These are phyloP conservation scores for Ectropis grisescens DNA, from an alignment of 1,140 invertebrate species.

Conservation along the genomic window DNA sequence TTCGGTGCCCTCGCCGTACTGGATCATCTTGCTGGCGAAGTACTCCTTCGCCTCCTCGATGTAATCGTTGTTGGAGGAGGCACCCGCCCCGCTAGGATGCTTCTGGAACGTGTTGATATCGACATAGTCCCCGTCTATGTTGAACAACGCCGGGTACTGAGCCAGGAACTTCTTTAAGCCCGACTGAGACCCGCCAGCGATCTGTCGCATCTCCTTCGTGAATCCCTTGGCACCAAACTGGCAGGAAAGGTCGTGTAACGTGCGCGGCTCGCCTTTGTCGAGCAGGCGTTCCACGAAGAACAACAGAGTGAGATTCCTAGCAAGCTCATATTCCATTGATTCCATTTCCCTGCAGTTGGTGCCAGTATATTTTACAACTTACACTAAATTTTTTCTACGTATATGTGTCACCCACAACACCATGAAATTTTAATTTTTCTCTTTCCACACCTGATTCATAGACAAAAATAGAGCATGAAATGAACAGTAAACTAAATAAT, in stretches of 20 bases:
- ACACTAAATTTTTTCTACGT: slow-evolving; percentile 66
- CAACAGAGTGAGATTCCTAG: slow-evolving; percentile 93
- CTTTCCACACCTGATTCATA: slow-evolving; percentile 36
- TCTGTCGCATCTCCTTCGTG: slow-evolving; percentile 95
- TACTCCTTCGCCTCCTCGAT: slow-evolving; percentile 94
- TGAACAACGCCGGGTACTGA: slow-evolving; percentile 93
- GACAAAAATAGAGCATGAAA: slow-evolving; percentile 43
- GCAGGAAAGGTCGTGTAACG: slow-evolving; percentile 95
- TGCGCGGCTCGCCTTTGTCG: slow-evolving; percentile 93
- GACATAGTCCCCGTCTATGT: slow-evolving; percentile 92
- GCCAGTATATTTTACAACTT: slow-evolving; percentile 56
- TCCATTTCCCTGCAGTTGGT: slow-evolving; percentile 80
- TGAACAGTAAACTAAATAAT: too few relatives aligned
- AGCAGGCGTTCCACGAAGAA: slow-evolving; percentile 96
- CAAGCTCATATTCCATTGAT: slow-evolving; percentile 92
- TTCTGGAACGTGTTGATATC: slow-evolving; percentile 84
- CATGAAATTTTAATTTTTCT: slow-evolving; percentile 63
- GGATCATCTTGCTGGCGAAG: slow-evolving; percentile 90
- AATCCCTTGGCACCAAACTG: slow-evolving; percentile 97
- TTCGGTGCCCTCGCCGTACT: slow-evolving; percentile 91
- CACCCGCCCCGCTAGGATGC: slow-evolving; percentile 62
- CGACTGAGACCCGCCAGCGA: slow-evolving; percentile 93
- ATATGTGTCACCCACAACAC: slow-evolving; percentile 69
- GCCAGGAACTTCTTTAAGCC: slow-evolving; percentile 92
- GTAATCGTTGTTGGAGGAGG: slow-evolving; percentile 83